Evolutionary conservation across 2,888 invertebrate genomes (phyloP).

Genomic region (Cordilura impudica): DNA sequence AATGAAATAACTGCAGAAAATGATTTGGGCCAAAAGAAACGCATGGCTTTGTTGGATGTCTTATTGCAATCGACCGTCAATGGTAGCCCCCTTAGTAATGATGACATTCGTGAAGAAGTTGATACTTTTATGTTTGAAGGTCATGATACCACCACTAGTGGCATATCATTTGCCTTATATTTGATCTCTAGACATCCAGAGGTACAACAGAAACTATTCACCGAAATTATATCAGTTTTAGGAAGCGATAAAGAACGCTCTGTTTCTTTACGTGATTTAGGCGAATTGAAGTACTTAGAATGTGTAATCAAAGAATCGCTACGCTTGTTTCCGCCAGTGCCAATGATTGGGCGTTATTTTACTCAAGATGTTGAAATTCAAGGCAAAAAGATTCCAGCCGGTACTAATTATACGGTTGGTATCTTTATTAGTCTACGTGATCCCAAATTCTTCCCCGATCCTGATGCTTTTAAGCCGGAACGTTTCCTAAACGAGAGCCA

Average conservation of each 20-base stretch:
- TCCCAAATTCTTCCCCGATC: constrained; percentile 69
- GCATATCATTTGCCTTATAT: constrained; percentile 73
- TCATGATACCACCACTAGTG: constrained; percentile 76
- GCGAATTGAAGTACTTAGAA: constrained; percentile 78
- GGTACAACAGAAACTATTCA: constrained; percentile 71
- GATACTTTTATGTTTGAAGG: constrained; percentile 86
- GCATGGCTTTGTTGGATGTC: constrained; percentile 83
- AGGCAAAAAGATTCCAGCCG: constrained; percentile 74
- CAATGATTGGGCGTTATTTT: constrained; percentile 81
- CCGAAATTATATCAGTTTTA: constrained; percentile 70
- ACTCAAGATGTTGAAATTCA: constrained; percentile 80
- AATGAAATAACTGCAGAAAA: no score
- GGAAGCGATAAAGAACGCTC: constrained; percentile 66
- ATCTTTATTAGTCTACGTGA: constrained; percentile 70
- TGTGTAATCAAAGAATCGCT: constrained; percentile 84
- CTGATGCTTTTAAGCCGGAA: constrained; percentile 72
- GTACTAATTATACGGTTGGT: constrained; percentile 72
- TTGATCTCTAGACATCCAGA: constrained; percentile 71
- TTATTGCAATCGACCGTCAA: constrained; percentile 80
- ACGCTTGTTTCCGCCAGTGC: constrained; percentile 83
- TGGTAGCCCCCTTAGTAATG: constrained; percentile 80
- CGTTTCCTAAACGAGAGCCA: constrained; percentile 76
- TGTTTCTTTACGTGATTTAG: constrained; percentile 68
- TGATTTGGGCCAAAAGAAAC: constrained; percentile 80
- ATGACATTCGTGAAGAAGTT: constrained; percentile 83